phyloP scores from a whole-genome alignment of 2,113 vertebrate species.

The Verasper variegatus region DNA sequence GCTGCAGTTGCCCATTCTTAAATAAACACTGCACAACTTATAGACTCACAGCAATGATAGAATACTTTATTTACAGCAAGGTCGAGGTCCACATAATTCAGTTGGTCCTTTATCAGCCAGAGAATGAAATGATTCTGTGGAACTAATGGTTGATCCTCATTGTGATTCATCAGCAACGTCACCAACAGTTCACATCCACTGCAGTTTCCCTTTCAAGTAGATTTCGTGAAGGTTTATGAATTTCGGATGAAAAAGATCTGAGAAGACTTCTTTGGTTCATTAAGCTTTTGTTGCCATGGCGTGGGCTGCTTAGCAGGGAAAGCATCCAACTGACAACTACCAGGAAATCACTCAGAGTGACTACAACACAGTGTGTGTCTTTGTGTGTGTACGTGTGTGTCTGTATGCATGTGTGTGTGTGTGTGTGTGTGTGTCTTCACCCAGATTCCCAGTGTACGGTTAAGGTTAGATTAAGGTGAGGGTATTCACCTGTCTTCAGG shows the following conservation, averaged over 20 bases:
- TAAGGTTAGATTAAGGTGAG: no score
- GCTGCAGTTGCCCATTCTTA: constrained; percentile 55
- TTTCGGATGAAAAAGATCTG: constrained; percentile 1
- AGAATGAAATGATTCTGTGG: constrained; percentile 20
- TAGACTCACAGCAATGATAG: constrained; percentile 31
- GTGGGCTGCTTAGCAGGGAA: constrained; percentile 31
- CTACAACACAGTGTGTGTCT: constrained; percentile 10
- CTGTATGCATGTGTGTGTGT: neutral
- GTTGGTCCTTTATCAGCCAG: constrained; percentile 11
- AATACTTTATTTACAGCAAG: constrained; percentile 27
- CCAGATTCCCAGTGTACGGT: no score
- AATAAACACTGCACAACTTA: constrained; percentile 25
- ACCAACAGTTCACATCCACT: neutral
- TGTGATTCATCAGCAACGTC: constrained; percentile 2
- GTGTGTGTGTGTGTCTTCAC: neutral
- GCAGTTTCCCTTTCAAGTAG: no score
- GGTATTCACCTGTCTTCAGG: no score
- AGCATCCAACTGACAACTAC: constrained; percentile 43
- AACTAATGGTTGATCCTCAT: neutral
- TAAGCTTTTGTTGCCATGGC: constrained; percentile 26
- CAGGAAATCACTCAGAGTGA: constrained; percentile 34
- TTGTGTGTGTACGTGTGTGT: neutral
- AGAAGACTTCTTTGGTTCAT: constrained; percentile 20
- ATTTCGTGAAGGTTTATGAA: neutral
- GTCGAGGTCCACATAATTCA: constrained; percentile 2